Evolutionary conservation across 2,113 vertebrate genomes (phyloP), one percentile per base, ranked within the genome.

Genomic region (Electrona antarctica): DNA sequence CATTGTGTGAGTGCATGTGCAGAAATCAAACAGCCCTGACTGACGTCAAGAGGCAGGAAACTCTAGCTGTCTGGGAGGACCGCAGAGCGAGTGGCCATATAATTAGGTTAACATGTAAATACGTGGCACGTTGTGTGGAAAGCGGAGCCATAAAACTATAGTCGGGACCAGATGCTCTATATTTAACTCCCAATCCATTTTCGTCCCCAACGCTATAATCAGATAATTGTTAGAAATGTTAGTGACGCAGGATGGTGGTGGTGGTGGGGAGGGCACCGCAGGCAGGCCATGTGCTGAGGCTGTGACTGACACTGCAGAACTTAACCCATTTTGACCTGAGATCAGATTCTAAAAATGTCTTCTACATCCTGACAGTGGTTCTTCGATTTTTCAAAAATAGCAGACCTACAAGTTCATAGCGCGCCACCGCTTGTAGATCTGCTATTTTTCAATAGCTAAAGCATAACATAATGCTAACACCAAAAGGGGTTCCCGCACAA

Each of bases 31-130:
- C 80, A 64, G 76, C 60, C 49, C 69, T 49, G 68, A 88, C 77
- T 93, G 92, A 92, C 90, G 87, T 93, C 88, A 92, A 89, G 67
- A 85, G 74, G 79, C 86, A 94, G 90, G 90, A 93, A 92, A 91
- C 86, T 83, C 79, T 77, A 85, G 83, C 85, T 67, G 88, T 87
- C 88, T 92, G 85, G 74, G 63, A 50, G 71, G 71, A 90, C 92
- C 93, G 47, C 89, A 90, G 87, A 86, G 88, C 81, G 72, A 87
- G 81, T 73, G 56, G 75, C 82, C 85, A 73, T 93, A 77, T 91
- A 92, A 94, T 94, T 94, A 92, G 86, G 88, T 87, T 87, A 87
- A 80, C 85, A 88, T 91, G 90, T 80, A 91, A 92, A 92, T 92
- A 82, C 70, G 80, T 83, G 83, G 83, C 84, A 83, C 87, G 84